phyloP scores from a whole-genome alignment of 1,140 invertebrate species.

The Gryon sp. region DNA sequence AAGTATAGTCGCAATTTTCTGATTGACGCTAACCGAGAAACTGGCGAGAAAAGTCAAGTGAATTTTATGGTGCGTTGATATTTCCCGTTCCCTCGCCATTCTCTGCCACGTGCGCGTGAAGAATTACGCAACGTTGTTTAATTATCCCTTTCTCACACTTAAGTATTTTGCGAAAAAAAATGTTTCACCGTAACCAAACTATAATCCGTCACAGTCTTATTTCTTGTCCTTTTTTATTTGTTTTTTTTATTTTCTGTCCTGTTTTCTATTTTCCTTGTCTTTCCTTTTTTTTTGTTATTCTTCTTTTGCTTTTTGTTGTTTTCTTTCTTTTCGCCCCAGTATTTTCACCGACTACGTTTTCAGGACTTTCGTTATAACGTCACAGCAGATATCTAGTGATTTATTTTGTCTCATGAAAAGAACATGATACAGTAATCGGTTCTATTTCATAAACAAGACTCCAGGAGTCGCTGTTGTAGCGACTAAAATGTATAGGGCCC shows the following conservation, averaged over 20 bases:
- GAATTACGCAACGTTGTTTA: constrained; percentile 59
- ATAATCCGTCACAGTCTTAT: constrained; percentile 58
- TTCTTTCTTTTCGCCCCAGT: constrained; percentile 34
- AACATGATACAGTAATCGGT: constrained; percentile 63
- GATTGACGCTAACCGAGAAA: constrained; percentile 55
- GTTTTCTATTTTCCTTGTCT: background rate
- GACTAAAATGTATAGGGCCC: constrained; percentile 43
- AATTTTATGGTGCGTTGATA: constrained; percentile 45
- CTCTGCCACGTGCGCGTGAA: too few species aligned
- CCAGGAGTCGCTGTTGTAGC: constrained; percentile 20
- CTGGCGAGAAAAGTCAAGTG: constrained; percentile 30
- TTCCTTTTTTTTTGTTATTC: constrained; percentile 18
- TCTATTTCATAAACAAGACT: constrained; percentile 64
- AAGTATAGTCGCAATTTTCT: constrained; percentile 33
- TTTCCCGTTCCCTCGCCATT: too few species aligned
- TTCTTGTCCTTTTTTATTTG: constrained; percentile 14
- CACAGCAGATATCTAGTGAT: constrained; percentile 55
- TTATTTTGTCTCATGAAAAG: constrained; percentile 60
- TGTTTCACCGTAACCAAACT: constrained; percentile 51
- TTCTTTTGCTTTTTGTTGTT: background rate
- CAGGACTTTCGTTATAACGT: constrained; percentile 52
- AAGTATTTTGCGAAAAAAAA: constrained; percentile 50
- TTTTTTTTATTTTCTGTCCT: too few species aligned
- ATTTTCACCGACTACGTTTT: constrained; percentile 47
- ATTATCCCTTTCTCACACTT: constrained; percentile 52